Evolutionary conservation across 2,113 vertebrate genomes (phyloP).

Genomic region (Pampusana beccarii): DNA sequence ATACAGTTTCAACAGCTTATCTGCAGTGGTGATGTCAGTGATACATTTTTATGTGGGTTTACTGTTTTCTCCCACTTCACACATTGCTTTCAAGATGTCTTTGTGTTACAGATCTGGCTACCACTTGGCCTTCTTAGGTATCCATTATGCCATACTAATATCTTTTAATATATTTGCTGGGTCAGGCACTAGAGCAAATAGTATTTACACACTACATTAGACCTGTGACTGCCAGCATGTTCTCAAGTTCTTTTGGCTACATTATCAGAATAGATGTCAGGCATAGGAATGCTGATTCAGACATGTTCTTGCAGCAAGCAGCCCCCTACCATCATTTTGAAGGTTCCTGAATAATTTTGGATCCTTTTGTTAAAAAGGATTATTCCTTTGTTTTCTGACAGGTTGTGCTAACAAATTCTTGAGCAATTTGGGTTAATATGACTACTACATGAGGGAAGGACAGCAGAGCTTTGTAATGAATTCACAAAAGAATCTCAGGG

Average conservation of each 20-base stretch:
- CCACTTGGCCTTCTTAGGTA: background rate
- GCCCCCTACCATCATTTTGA: background rate
- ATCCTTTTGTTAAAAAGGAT: background rate
- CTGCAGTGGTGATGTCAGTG: background rate
- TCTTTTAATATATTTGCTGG: background rate
- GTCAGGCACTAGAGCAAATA: background rate
- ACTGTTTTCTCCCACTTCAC: background rate
- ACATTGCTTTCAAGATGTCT: background rate
- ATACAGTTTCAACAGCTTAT: background rate
- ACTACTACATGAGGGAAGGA: background rate
- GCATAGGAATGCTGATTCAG: background rate
- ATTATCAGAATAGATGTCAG: background rate
- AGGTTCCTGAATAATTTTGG: background rate
- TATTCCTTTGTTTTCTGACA: background rate
- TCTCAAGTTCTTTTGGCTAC: background rate
- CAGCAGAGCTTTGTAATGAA: background rate
- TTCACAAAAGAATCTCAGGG: background rate
- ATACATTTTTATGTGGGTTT: background rate
- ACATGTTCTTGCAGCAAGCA: background rate
- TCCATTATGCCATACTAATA: background rate
- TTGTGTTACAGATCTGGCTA: background rate
- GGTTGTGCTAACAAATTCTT: background rate
- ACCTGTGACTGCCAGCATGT: background rate
- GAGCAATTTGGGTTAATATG: background rate
- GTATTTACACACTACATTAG: background rate